phyloP scores from a whole-genome alignment of 2,113 vertebrate species.

The Psilopogon haemacephalus region DNA sequence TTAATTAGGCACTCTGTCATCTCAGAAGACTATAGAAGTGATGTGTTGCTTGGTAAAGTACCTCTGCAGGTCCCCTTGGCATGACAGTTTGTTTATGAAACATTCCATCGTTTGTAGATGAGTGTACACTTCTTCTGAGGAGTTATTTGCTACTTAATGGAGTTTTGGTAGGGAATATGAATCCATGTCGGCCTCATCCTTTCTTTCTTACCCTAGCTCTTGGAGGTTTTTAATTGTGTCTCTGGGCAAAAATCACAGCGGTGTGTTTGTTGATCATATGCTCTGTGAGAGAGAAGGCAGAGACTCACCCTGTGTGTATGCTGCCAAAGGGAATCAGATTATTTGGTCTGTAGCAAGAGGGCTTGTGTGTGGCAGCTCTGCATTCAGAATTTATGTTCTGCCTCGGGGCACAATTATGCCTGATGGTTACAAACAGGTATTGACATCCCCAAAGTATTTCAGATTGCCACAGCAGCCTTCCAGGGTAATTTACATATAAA shows the following conservation, averaged over 20 bases:
- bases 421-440: background rate
- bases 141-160: background rate
- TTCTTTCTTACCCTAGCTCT: background rate
- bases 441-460: background rate
- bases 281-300: background rate
- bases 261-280: background rate
- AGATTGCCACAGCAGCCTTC: background rate
- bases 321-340: background rate
- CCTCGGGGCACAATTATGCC: background rate
- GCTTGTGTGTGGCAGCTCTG: background rate
- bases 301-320: accelerated
- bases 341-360: background rate
- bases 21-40: background rate
- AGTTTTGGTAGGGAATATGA: background rate
- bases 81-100: background rate
- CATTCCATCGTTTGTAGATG: background rate
- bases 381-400: background rate
- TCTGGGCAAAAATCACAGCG: background rate
- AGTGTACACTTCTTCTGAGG: background rate
- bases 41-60: background rate
- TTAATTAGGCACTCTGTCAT: background rate
- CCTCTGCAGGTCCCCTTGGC: background rate
- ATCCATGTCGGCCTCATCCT: background rate
- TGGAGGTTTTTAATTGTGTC: background rate
- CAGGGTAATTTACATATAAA: background rate